Conservation (phyloP, 2,797 vertebrate species). For the Danio tinwini region DNA sequence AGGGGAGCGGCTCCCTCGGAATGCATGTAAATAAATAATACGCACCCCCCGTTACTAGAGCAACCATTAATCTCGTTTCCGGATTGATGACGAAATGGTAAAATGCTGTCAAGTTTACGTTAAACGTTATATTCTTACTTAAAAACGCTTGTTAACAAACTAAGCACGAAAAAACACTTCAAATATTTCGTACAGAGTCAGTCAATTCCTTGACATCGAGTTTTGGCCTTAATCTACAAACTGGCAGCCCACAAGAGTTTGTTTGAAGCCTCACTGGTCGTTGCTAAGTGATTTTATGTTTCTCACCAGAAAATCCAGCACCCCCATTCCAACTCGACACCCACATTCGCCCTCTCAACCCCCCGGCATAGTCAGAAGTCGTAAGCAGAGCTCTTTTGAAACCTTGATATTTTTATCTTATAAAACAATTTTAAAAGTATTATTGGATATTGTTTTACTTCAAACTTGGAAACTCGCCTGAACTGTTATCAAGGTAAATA, state of each 20-base stretch:
- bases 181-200: background rate
- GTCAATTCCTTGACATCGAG: background rate
- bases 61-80: constrained; percentile 64
- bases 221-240: constrained; percentile 11
- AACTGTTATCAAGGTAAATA: constrained; percentile 20
- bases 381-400: background rate
- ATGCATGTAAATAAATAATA: constrained; percentile 71
- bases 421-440: no score
- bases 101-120: constrained; percentile 13
- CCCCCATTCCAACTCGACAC: constrained; percentile 47
- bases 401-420: background rate
- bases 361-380: background rate
- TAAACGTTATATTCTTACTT: constrained; percentile 30
- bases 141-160: constrained; percentile 10
- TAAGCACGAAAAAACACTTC: background rate
- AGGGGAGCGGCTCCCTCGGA: constrained; percentile 66
- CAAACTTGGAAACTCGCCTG: background rate
- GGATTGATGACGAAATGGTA: constrained; percentile 54
- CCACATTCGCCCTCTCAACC: constrained; percentile 32
- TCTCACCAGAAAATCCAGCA: constrained; percentile 78
- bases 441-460: background rate
- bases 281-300: constrained; percentile 81
- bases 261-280: constrained; percentile 81
- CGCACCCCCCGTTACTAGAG: constrained; percentile 61
- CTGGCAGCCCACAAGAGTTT: constrained; percentile 67